Base-by-base conservation (phyloP, 2,113 vertebrate species). In the Dinomys branickii region DNA sequence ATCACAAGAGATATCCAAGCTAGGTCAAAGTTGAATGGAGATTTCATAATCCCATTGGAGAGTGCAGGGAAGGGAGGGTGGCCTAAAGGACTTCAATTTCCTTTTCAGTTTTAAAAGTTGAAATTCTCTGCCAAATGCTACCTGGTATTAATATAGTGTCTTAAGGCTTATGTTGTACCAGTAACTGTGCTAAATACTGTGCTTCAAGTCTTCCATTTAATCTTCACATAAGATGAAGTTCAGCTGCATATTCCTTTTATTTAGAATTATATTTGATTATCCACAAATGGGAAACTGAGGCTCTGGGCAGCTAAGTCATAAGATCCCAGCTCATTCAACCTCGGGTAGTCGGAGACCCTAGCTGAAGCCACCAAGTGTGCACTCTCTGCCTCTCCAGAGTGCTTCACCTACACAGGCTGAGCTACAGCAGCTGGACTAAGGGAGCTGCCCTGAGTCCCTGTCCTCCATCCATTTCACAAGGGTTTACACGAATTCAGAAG, bases 21-120 rank as follows among this genome's bases (percentile, higher is more conserved):
- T 67, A 50, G 28, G 24, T 52, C 17, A 77, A 92, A 86, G 47
- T 11, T 13, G 0, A 63, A 63, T 80, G 7, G 47, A 5, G 47
- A 28, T 77, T 86, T 88, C 52, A 22, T 71, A 47, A 56, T 71
- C 54, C 71, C 38, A 54, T 8, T 5, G 58, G 44, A 58, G 3
- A 19, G 20, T 30, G 26, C 20, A 14, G 1, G 50, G 28, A 35
- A 12, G 47, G 7, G n/a, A 59, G 22, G 61, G 28, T 78, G 3
- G 4, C 8, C 92, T 47, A 38, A 77, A 50, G 16, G 63, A 59
- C 26, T 73, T 77, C 69, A 26, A 20, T 63, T 90, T 88, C 69
- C 86, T 92, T 90, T 82, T 85, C 10, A n/a, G 12, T 59, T 69
- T 69, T 58, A 67, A 26, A 71, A 69, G 44, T 17, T 80, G 22